phyloP scores from a whole-genome alignment of 1,140 invertebrate genomes.

The Orius laevigatus region DNA sequence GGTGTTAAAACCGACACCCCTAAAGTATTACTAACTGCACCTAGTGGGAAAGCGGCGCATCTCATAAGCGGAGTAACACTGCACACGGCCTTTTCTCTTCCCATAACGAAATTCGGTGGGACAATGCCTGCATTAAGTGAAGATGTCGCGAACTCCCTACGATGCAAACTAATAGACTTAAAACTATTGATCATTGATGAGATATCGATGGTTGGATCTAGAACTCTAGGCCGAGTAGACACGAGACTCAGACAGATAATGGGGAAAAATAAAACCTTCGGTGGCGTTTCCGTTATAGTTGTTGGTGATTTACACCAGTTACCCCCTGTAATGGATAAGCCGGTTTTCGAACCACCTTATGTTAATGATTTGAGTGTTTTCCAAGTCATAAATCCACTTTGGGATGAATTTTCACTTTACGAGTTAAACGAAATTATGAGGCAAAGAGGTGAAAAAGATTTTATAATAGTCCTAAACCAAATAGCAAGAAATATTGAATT shows the following conservation, averaged over 20 bases:
- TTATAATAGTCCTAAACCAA: neutral
- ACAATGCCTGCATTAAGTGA: neutral
- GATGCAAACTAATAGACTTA: slow-evolving; percentile 18
- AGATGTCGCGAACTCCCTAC: slow-evolving; percentile 9
- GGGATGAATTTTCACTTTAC: slow-evolving; percentile 16
- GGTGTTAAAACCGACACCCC: neutral
- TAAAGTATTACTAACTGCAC: neutral
- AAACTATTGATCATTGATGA: slow-evolving; percentile 28
- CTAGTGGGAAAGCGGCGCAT: no score
- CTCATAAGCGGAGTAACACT: neutral
- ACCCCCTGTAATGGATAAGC: slow-evolving; percentile 18
- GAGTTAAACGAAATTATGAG: neutral
- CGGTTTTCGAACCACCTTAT: slow-evolving; percentile 4
- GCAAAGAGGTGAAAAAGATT: neutral
- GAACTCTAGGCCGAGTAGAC: slow-evolving; percentile 21
- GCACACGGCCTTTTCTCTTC: no score
- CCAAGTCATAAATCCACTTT: slow-evolving; percentile 1
- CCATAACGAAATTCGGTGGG: neutral
- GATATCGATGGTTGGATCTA: slow-evolving; percentile 25
- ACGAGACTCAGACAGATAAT: slow-evolving; percentile 24
- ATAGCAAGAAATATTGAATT: neutral
- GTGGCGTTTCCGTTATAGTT: slow-evolving; percentile 17
- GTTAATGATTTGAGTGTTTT: neutral
- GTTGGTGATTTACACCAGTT: slow-evolving; percentile 22
- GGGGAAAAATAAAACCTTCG: slow-evolving; percentile 20